Conservation (phyloP, 2,113 vertebrate species). For the Herpetotheres cachinnans region DNA sequence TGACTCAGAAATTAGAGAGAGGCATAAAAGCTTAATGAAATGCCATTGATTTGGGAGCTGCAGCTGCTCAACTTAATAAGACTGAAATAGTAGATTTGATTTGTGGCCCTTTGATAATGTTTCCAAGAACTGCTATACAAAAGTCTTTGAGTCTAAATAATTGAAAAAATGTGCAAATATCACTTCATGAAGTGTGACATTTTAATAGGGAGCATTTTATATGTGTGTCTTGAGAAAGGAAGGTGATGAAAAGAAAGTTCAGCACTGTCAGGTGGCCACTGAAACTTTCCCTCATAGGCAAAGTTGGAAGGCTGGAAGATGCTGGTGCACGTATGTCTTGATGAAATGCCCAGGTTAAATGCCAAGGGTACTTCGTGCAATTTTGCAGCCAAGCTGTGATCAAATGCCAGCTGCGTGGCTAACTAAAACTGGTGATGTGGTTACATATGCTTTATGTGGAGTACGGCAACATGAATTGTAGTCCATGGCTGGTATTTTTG, state of each 20-base stretch:
- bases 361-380: not conserved
- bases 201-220: conserved; percentile 67
- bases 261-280: conserved; percentile 35
- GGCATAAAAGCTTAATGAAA: conserved; percentile 72
- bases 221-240: conserved; percentile 27
- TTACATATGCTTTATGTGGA: not conserved
- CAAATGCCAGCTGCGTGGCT: not conserved
- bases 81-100: conserved; percentile 72
- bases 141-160: conserved; percentile 71
- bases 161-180: conserved; percentile 73
- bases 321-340: not conserved
- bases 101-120: conserved; percentile 70
- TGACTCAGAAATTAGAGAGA: conserved; percentile 68
- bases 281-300: conserved; percentile 11
- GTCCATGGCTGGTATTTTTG: not conserved
- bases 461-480: not conserved
- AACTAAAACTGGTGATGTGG: not conserved
- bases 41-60: conserved; percentile 61
- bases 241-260: conserved; percentile 66
- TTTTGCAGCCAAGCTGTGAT: conserved; percentile 25
- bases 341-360: conserved; percentile 44
- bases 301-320: conserved; percentile 36
- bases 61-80: conserved; percentile 77
- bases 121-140: conserved; percentile 40
- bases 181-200: conserved; percentile 64